Conservation (phyloP, 2,113 vertebrate genomes). For the Trichomycterus rosablanca region DNA sequence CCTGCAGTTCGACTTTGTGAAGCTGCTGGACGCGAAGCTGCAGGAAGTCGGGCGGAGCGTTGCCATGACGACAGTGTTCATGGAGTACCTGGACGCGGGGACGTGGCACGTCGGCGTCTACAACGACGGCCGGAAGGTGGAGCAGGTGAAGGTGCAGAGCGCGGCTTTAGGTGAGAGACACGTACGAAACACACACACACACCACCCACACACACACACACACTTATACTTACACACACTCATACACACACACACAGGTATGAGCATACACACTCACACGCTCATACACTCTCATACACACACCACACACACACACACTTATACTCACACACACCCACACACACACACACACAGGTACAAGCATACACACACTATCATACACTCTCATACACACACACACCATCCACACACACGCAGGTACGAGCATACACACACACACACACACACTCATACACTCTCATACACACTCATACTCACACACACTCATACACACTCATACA, state of each 20-base stretch:
- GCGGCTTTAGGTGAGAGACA: slow-evolving; percentile 76
- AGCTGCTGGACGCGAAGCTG: slow-evolving; percentile 84
- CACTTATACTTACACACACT: not conserved
- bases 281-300: too few relatives aligned
- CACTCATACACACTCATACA: too few relatives aligned
- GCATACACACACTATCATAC: too few relatives aligned
- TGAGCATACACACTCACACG: not conserved
- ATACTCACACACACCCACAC: too few relatives aligned
- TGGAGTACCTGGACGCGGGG: slow-evolving; percentile 84
- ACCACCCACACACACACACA: slow-evolving; percentile 4
- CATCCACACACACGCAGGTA: too few relatives aligned
- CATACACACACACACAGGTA: not conserved
- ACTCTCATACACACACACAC: too few relatives aligned
- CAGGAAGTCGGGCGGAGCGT: slow-evolving; percentile 73
- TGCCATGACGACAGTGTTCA: slow-evolving; percentile 80
- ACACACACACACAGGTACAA: too few relatives aligned
- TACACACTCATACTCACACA: too few relatives aligned
- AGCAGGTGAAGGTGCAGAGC: slow-evolving; percentile 80
- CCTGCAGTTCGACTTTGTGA: slow-evolving; percentile 83
- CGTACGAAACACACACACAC: slow-evolving; percentile 1
- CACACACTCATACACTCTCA: too few relatives aligned
- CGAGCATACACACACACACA: too few relatives aligned
- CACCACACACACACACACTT: too few relatives aligned
- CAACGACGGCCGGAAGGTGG: slow-evolving; percentile 83
- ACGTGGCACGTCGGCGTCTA: slow-evolving; percentile 85